phyloP scores from a whole-genome alignment of 1,140 invertebrate species.

The Heliconius eleuchia region DNA sequence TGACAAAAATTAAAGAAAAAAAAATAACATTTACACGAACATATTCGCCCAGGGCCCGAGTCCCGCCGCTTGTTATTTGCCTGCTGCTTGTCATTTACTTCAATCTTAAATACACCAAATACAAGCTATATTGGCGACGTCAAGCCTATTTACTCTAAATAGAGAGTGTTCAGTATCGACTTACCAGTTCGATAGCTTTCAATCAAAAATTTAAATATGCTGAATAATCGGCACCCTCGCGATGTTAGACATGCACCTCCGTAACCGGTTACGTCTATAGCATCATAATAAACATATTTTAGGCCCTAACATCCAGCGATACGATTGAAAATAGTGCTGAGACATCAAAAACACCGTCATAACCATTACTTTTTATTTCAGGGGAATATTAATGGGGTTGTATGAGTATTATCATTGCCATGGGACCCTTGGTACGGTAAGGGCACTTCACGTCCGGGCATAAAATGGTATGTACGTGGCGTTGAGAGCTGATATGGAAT shows the following conservation, averaged over 20 bases:
- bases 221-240: conserved; percentile 30
- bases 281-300: conserved; percentile 26
- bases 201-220: conserved; percentile 32
- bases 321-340: conserved; percentile 41
- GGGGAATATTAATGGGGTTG: conserved; percentile 54
- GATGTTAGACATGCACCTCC: conserved; percentile 28
- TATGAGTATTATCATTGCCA: conserved; percentile 53
- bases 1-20: too few relatives aligned
- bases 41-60: too few relatives aligned
- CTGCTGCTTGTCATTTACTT: too few relatives aligned
- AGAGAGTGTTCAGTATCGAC: background rate
- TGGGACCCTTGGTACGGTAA: conserved; percentile 46
- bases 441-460: conserved; percentile 43
- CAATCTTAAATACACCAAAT: background rate
- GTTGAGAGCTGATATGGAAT: conserved; percentile 18
- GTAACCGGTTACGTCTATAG: conserved; percentile 28
- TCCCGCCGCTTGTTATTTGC: too few relatives aligned
- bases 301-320: conserved; percentile 25
- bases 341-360: conserved; percentile 21
- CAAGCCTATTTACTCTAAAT: background rate
- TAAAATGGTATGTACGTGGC: conserved; percentile 34
- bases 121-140: background rate
- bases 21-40: too few relatives aligned
- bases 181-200: conserved; percentile 14
- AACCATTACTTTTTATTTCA: conserved; percentile 59